These are phyloP conservation scores for Cinclus cinclus DNA, from an alignment of 2,113 vertebrate species.

Conservation along the genomic window DNA sequence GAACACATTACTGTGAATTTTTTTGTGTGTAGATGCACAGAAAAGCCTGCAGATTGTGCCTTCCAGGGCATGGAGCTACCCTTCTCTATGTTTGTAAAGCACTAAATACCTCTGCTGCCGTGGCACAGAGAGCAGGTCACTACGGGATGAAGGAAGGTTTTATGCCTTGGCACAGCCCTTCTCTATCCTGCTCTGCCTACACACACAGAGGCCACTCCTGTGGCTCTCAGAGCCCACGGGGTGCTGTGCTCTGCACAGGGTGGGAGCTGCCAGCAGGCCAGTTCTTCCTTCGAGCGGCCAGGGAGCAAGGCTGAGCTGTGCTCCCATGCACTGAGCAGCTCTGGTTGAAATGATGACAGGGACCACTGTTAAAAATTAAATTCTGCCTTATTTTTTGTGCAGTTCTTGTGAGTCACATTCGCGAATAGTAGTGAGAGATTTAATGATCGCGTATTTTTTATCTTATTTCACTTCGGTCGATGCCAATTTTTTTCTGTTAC, in stretches of 20 bases:
- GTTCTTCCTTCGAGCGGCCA: background rate
- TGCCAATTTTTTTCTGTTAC: constrained; percentile 99
- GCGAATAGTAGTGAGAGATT: constrained; percentile 98
- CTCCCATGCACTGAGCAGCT: constrained; percentile 61
- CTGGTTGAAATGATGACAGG: constrained; percentile 98
- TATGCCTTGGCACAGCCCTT: background rate
- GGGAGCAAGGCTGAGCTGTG: background rate
- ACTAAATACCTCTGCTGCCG: accelerated
- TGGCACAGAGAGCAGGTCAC: background rate
- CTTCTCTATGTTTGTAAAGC: background rate
- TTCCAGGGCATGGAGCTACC: background rate
- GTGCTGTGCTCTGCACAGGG: background rate
- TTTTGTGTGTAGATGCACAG: background rate
- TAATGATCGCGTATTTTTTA: constrained; percentile 98
- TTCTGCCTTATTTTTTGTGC: constrained; percentile 96
- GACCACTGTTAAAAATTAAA: constrained; percentile 98
- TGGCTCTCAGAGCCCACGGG: background rate
- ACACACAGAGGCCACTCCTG: background rate
- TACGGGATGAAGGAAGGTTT: background rate
- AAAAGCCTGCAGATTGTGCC: background rate
- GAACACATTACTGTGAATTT: background rate
- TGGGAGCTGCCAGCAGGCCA: background rate
- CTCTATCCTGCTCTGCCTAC: background rate
- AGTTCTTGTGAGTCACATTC: constrained; percentile 97
- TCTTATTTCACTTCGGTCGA: constrained; percentile 97